Conservation (phyloP, 1,140 invertebrate species). For the Artemia franciscana region DNA sequence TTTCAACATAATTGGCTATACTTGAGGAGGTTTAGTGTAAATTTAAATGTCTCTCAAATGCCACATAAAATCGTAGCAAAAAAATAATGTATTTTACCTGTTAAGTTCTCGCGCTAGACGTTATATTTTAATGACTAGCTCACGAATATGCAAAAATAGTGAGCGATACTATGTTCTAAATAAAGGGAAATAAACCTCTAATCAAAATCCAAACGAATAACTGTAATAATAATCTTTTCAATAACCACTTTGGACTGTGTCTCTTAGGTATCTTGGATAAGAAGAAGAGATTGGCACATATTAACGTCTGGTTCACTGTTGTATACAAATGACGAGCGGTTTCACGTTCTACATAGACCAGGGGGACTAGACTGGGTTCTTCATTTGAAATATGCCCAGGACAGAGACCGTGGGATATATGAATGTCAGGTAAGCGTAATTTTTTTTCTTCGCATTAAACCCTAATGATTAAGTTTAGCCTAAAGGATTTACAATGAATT, state of each 20-base stretch:
- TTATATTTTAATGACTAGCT: conserved; percentile 23
- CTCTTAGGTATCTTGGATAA: conserved; percentile 25
- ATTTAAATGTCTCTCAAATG: too few relatives aligned
- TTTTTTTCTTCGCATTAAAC: not conserved
- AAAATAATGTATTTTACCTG: too few relatives aligned
- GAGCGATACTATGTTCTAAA: conserved; percentile 22
- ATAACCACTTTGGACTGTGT: conserved; percentile 25
- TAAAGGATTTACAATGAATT: too few relatives aligned
- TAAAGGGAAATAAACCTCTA: conserved; percentile 28
- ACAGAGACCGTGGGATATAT: conserved; percentile 25
- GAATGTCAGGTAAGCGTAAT: conserved; percentile 26
- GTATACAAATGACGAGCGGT: conserved; percentile 23
- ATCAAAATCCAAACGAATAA: conserved; percentile 26
- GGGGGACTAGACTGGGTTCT: conserved; percentile 29
- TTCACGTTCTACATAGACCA: conserved; percentile 22
- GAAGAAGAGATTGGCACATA: conserved; percentile 24
- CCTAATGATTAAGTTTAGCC: too few relatives aligned
- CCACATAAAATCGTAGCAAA: too few relatives aligned
- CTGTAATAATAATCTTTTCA: conserved; percentile 26
- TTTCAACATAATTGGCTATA: too few relatives aligned
- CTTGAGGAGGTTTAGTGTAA: too few relatives aligned
- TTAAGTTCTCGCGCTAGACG: too few relatives aligned
- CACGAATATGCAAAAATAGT: conserved; percentile 23
- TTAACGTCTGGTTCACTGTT: conserved; percentile 23
- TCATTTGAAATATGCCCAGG: conserved; percentile 26